Conservation (phyloP, 2,797 vertebrate genomes). For the Gymnothorax reevesii region DNA sequence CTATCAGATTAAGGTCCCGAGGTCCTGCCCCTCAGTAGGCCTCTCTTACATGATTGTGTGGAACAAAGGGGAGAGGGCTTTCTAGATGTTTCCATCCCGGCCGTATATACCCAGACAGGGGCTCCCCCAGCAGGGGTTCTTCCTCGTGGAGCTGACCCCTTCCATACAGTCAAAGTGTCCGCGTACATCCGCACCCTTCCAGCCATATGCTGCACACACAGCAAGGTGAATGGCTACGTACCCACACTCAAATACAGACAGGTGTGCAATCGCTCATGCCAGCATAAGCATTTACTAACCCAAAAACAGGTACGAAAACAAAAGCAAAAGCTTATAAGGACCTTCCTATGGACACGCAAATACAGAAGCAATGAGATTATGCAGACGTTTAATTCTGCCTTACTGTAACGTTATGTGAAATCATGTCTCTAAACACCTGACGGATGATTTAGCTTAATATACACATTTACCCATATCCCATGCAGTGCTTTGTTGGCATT, state of each 20-base stretch:
- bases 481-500: not conserved
- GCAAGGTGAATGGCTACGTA: not conserved
- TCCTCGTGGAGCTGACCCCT: conserved; percentile 14
- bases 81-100: conserved; percentile 24
- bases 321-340: not conserved
- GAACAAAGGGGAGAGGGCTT: conserved; percentile 21
- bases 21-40: conserved; percentile 31
- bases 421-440: not conserved
- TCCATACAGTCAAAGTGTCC: conserved; percentile 19
- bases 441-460: not conserved
- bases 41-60: conserved; percentile 19
- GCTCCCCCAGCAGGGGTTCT: conserved; percentile 20
- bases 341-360: not conserved
- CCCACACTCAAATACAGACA: not conserved
- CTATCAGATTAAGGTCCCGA: conserved; percentile 37
- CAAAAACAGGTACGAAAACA: not conserved
- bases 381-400: not conserved
- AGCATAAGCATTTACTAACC: not conserved
- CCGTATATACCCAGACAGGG: conserved; percentile 15
- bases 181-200: conserved; percentile 8
- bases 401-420: not conserved
- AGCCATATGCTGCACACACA: conserved; percentile 4
- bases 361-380: not conserved
- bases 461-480: not conserved
- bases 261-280: not conserved